These are phyloP conservation scores for Artemia franciscana DNA, from an alignment of 1,140 invertebrate species.

Conservation along the genomic window DNA sequence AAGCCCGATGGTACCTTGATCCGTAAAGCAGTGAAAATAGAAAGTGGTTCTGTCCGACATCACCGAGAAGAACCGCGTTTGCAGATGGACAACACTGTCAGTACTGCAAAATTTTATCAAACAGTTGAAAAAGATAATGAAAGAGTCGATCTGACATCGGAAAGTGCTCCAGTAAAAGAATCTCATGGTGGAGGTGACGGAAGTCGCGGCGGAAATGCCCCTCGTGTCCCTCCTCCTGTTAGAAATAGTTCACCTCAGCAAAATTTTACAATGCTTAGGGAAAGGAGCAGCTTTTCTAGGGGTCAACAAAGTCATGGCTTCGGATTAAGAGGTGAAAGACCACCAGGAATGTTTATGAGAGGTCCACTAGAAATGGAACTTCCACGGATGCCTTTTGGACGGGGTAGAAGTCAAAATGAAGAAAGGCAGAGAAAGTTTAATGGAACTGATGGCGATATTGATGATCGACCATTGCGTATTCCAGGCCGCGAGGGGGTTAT, in stretches of 20 bases:
- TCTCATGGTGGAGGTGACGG: not conserved
- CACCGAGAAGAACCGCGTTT: not conserved
- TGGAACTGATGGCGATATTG: too few relatives aligned
- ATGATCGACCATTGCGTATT: too few relatives aligned
- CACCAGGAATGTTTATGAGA: not conserved
- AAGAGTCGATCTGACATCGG: not conserved
- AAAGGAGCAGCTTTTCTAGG: too few relatives aligned
- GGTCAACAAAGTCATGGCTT: too few relatives aligned
- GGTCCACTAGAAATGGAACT: not conserved
- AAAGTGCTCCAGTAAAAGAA: conserved; percentile 1
- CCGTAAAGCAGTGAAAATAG: conserved; percentile 17
- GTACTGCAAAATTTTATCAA: not conserved
- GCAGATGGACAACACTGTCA: not conserved
- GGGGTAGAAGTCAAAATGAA: not conserved
- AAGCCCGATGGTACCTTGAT: conserved; percentile 31
- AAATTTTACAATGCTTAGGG: not conserved
- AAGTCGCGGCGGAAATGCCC: not conserved
- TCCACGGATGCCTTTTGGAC: not conserved
- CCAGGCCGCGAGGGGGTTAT: too few relatives aligned
- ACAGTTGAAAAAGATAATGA: not conserved
- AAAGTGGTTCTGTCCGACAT: not conserved
- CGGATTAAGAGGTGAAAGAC: too few relatives aligned
- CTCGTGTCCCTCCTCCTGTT: not conserved
- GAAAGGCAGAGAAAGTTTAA: too few relatives aligned
- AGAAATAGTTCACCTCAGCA: not conserved